These are phyloP conservation scores for Columba guinea DNA, from an alignment of 2,797 vertebrate species.

Conservation along the genomic window DNA sequence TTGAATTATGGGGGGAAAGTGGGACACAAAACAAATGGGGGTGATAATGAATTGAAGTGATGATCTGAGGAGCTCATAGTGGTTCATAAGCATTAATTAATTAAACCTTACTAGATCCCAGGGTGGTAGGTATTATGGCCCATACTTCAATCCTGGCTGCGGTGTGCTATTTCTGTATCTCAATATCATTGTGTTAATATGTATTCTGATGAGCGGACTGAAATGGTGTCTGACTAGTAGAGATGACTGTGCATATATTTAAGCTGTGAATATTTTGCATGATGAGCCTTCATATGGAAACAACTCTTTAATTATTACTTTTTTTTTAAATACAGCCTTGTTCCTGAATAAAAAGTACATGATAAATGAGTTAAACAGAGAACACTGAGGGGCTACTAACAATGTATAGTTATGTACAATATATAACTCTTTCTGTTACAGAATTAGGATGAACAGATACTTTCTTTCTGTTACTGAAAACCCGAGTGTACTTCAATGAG, in stretches of 20 bases:
- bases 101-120: slow-evolving; percentile 37
- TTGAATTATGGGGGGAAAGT: slow-evolving; percentile 27
- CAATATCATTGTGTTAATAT: slow-evolving; percentile 56
- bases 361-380: slow-evolving; percentile 21
- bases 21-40: slow-evolving; percentile 46
- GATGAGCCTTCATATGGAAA: slow-evolving; percentile 9
- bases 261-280: slow-evolving; percentile 61
- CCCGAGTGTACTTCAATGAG: not conserved
- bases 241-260: slow-evolving; percentile 71
- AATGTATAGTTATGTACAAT: not conserved
- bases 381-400: not conserved
- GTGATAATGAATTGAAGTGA: slow-evolving; percentile 61
- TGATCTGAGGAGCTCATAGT: slow-evolving; percentile 57
- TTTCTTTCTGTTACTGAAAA: not conserved
- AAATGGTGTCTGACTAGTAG: slow-evolving; percentile 65
- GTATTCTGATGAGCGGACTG: slow-evolving; percentile 51
- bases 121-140: slow-evolving; percentile 36
- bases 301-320: not conserved
- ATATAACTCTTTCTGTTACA: not conserved
- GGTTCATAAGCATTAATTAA: slow-evolving; percentile 60
- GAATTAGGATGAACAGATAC: not conserved
- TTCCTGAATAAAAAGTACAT: slow-evolving; percentile 32
- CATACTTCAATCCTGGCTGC: not conserved
- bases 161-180: slow-evolving; percentile 49
- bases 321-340: not conserved